Percentiles rank a stretch among this genome's conserved stretches.
Evolutionary conservation across 2,797 vertebrate species (phyloP).

Genomic region (Odontamblyopus lacepedii): DNA sequence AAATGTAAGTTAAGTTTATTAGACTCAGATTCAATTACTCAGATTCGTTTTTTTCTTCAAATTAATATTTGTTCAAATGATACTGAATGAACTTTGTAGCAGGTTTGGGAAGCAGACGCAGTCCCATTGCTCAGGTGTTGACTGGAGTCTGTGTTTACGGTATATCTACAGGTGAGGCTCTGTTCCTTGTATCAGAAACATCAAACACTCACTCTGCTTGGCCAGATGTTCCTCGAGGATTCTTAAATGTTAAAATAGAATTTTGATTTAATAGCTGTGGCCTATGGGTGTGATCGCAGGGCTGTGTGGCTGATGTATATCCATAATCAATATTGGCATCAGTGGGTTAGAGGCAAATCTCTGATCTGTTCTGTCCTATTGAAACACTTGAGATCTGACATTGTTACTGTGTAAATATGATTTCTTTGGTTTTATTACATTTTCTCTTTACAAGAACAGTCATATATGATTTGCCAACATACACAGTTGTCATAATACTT

Average conservation of each 20-base stretch:
- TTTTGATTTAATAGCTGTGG: conserved; percentile 25
- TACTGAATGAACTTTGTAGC: conserved; percentile 24
- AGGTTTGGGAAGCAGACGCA: conserved; percentile 37
- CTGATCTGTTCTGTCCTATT: conserved; percentile 15
- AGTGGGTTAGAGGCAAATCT: conserved; percentile 28
- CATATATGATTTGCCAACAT: not conserved
- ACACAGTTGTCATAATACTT: too few relatives aligned
- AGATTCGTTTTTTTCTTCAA: too few relatives aligned
- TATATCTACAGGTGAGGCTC: conserved; percentile 27
- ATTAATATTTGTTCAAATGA: too few relatives aligned
- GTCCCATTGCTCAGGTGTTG: conserved; percentile 32
- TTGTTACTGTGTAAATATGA: conserved; percentile 15
- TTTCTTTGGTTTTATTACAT: conserved; percentile 13
- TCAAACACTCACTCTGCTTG: conserved; percentile 14
- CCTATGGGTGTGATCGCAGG: conserved; percentile 30
- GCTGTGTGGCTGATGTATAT: conserved; percentile 39
- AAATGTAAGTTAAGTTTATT: too few relatives aligned
- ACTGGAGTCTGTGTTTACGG: conserved; percentile 36
- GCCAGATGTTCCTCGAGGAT: conserved; percentile 16
- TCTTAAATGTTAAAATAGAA: conserved; percentile 21
- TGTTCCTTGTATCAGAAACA: conserved; percentile 10
- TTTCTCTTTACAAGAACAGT: conserved; percentile 11
- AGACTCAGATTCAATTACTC: too few relatives aligned
- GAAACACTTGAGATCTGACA: conserved; percentile 25
- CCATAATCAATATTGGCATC: conserved; percentile 38